Conservation (phyloP, 2,113 vertebrate species). For the Prolemur simus region DNA sequence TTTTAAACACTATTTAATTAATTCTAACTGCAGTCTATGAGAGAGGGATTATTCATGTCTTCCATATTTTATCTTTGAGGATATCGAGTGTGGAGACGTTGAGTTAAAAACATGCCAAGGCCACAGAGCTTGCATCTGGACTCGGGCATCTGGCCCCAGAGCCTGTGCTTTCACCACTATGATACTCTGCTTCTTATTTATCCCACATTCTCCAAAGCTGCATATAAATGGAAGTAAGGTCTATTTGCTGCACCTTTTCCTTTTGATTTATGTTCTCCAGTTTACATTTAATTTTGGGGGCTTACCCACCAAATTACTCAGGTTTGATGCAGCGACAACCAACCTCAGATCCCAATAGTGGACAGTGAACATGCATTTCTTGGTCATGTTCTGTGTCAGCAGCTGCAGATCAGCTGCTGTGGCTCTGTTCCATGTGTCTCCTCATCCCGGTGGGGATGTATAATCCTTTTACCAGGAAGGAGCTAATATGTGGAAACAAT, state of each 20-base stretch:
- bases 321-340: background rate
- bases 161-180: background rate
- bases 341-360: background rate
- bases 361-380: background rate
- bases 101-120: background rate
- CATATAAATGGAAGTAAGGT: background rate
- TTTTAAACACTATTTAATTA: background rate
- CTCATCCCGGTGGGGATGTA: background rate
- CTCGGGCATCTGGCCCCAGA: background rate
- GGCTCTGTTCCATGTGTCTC: background rate
- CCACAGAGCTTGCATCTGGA: background rate
- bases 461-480: background rate
- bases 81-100: background rate
- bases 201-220: background rate
- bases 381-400: background rate
- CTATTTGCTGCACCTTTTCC: background rate
- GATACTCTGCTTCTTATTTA: background rate
- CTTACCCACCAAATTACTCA: background rate
- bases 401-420: background rate
- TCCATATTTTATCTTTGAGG: background rate
- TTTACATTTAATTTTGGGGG: background rate
- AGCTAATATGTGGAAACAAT: background rate
- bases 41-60: background rate
- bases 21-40: background rate
- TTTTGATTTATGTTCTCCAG: background rate